These are phyloP conservation scores for Oryzias celebensis DNA, from an alignment of 2,113 vertebrate species.

Conservation along the genomic window DNA sequence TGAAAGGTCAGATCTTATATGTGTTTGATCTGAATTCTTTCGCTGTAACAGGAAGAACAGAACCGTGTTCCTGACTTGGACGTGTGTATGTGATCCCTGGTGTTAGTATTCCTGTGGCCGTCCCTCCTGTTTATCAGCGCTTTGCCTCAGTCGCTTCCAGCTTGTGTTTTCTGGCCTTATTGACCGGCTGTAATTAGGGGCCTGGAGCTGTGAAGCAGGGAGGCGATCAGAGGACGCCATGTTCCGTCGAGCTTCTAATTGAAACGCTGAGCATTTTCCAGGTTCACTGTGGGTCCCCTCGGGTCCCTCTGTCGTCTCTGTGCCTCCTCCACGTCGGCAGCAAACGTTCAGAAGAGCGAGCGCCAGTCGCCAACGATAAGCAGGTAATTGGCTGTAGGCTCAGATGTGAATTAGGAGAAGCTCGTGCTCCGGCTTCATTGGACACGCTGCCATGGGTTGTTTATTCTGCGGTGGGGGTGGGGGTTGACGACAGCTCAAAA, in stretches of 20 bases:
- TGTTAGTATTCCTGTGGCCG: constrained; percentile 25
- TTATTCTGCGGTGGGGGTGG: constrained; percentile 33
- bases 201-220: constrained; percentile 44
- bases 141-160: constrained; percentile 28
- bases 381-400: constrained; percentile 66
- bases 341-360: constrained; percentile 55
- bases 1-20: too few relatives aligned
- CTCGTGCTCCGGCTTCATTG: constrained; percentile 33
- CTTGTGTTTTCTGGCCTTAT: constrained; percentile 56
- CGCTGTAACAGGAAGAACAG: not conserved
- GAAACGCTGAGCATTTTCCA: constrained; percentile 56
- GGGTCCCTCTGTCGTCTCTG: constrained; percentile 37
- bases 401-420: constrained; percentile 54
- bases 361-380: constrained; percentile 58
- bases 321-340: constrained; percentile 39
- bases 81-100: constrained; percentile 3
- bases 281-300: constrained; percentile 18
- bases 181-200: constrained; percentile 59
- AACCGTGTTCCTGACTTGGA: not conserved
- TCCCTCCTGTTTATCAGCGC: constrained; percentile 34
- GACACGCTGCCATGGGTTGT: constrained; percentile 49
- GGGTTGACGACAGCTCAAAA: constrained; percentile 26
- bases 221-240: constrained; percentile 47
- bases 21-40: too few relatives aligned
- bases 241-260: constrained; percentile 66